phyloP scores from a whole-genome alignment of 1,140 invertebrate species.

The Argopecten irradians region DNA sequence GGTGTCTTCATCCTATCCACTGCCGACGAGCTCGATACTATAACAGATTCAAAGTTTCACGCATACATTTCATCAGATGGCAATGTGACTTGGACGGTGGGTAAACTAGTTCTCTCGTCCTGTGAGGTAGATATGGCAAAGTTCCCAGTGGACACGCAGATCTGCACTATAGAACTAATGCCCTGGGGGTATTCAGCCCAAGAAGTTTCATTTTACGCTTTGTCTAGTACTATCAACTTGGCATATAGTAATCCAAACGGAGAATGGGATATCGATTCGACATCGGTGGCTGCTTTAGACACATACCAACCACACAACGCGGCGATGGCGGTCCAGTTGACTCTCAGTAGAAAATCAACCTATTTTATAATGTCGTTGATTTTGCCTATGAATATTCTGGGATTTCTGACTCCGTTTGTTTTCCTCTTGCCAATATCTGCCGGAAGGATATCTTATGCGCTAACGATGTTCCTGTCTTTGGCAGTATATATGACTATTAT shows the following conservation, averaged over 20 bases:
- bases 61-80: constrained; percentile 25
- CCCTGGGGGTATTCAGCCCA: constrained; percentile 1
- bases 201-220: background rate
- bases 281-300: background rate
- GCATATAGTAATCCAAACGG: background rate
- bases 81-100: constrained; percentile 26
- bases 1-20: constrained; percentile 75
- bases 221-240: background rate
- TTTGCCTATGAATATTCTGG: constrained; percentile 21
- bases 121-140: constrained; percentile 33
- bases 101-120: constrained; percentile 23
- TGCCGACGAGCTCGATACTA: constrained; percentile 49
- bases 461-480: constrained; percentile 37
- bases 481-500: constrained; percentile 34
- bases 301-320: background rate
- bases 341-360: constrained; percentile 33
- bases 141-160: constrained; percentile 44
- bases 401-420: constrained; percentile 29
- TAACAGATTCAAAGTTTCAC: background rate
- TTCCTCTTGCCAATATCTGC: constrained; percentile 37
- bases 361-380: constrained; percentile 32
- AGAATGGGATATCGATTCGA: constrained; percentile 7
- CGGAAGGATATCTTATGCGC: constrained; percentile 34
- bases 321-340: background rate
- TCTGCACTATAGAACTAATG: constrained; percentile 26